These are phyloP conservation scores for Echinops telfairi DNA, from an alignment of 2,113 vertebrate species.

Conservation along the genomic window DNA sequence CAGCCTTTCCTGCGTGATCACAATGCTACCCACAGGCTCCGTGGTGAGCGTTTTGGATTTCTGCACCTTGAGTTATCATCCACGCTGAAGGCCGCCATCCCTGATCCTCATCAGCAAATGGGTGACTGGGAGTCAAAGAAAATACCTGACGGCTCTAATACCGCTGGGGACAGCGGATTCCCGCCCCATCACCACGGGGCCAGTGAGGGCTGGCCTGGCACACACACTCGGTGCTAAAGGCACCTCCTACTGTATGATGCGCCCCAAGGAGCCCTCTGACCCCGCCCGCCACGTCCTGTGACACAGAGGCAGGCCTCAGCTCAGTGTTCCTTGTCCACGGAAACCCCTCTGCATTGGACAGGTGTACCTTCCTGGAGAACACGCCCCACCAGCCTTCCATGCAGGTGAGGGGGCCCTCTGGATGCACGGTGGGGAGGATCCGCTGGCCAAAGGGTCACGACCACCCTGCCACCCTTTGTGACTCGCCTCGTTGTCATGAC, in stretches of 20 bases:
- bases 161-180: neutral
- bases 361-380: neutral
- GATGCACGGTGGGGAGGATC: too few species aligned
- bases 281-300: neutral
- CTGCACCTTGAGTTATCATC: too few species aligned
- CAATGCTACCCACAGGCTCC: too few species aligned
- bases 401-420: rapidly evolving
- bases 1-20: too few species aligned
- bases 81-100: too few species aligned
- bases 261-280: constrained; percentile 15
- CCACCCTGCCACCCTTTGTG: neutral
- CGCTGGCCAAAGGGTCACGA: neutral
- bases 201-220: neutral
- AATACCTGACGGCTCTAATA: neutral
- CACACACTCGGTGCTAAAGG: constrained; percentile 2
- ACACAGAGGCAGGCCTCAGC: neutral
- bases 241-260: constrained; percentile 19
- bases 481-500: neutral
- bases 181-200: constrained; percentile 7
- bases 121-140: neutral
- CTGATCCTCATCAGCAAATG: neutral
- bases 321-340: neutral
- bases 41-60: too few species aligned
- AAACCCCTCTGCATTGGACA: neutral
- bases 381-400: rapidly evolving